Conservation (phyloP, 1,140 invertebrate genomes). For the Drosophila tristis region DNA sequence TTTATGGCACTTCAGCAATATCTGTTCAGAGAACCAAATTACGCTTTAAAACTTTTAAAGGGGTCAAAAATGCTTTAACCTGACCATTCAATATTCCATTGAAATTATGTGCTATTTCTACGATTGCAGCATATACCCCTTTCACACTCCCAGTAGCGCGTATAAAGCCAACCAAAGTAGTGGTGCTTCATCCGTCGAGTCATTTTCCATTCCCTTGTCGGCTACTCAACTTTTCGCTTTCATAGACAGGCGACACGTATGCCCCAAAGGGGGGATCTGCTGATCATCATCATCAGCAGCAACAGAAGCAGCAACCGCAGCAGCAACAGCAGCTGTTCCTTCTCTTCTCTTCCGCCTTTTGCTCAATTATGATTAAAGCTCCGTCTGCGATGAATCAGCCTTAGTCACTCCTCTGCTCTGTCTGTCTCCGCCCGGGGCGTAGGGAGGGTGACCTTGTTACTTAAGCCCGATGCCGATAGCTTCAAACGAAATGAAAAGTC, state of each 20-base stretch:
- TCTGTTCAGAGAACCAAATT: too few species aligned
- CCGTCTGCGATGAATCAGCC: conserved; percentile 34
- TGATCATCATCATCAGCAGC: conserved; percentile 36
- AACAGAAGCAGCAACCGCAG: background rate
- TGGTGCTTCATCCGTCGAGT: background rate
- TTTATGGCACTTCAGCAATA: too few species aligned
- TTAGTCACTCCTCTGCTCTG: too few species aligned
- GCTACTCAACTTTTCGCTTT: conserved; percentile 74
- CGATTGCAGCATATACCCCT: too few species aligned
- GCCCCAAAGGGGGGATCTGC: conserved; percentile 16
- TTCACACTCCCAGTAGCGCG: too few species aligned
- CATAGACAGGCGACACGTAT: conserved; percentile 12
- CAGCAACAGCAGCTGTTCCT: conserved; percentile 33
- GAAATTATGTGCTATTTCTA: too few species aligned
- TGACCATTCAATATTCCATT: too few species aligned
- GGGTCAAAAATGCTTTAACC: too few species aligned
- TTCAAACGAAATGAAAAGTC: conserved; percentile 55
- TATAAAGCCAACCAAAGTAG: too few species aligned
- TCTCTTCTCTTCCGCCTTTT: conserved; percentile 51
- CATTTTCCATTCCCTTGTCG: conserved; percentile 33
- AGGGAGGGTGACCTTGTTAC: conserved; percentile 39
- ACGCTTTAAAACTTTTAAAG: too few species aligned
- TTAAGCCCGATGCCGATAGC: conserved; percentile 25
- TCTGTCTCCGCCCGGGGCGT: too few species aligned
- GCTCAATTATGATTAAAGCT: conserved; percentile 40